Evolutionary conservation across 1,140 invertebrate genomes (phyloP).

Genomic region (Palaemon carinicauda): DNA sequence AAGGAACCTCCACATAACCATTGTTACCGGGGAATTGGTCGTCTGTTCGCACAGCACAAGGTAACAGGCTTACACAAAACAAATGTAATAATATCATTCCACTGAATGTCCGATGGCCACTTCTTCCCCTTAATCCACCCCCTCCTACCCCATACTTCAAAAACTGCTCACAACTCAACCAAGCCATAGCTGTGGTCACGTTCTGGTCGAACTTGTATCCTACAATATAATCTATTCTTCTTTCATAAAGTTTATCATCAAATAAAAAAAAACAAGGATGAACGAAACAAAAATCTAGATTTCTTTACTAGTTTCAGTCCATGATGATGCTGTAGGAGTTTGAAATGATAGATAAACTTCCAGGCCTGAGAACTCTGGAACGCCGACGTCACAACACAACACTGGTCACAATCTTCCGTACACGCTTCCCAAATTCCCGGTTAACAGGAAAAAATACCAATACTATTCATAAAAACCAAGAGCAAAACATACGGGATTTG

Average conservation of each 20-base stretch:
- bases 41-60: conserved; percentile 17
- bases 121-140: background rate
- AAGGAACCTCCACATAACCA: conserved; percentile 44
- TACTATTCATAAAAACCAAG: conserved; percentile 5
- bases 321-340: conserved; percentile 5
- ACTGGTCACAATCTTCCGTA: conserved; percentile 4
- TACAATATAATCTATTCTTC: too few species aligned
- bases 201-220: background rate
- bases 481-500: background rate
- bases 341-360: background rate
- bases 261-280: background rate
- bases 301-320: conserved; percentile 15
- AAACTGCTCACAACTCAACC: background rate
- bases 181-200: conserved; percentile 7
- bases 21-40: conserved; percentile 32
- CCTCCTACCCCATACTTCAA: background rate
- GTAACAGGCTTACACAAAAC: background rate
- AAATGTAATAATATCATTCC: background rate
- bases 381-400: conserved; percentile 2
- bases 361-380: background rate
- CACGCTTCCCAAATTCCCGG: conserved; percentile 45
- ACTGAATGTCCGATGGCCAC: background rate
- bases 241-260: background rate
- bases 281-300: conserved; percentile 22
- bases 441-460: background rate